These are phyloP conservation scores for Saguinus oedipus DNA, from an alignment of 2,797 vertebrate species.

Conservation along the genomic window DNA sequence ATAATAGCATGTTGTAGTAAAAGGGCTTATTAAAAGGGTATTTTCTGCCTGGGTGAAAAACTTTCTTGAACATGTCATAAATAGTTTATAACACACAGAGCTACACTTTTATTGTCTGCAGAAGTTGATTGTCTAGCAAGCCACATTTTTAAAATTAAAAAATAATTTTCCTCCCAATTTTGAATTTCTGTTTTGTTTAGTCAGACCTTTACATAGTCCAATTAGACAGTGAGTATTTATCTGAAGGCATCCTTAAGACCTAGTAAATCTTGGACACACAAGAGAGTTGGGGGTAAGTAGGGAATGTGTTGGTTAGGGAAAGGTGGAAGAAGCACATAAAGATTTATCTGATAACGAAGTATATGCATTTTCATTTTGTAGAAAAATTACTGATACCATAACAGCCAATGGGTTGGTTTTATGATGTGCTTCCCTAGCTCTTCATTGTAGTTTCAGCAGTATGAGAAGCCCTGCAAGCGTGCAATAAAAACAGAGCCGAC, in stretches of 20 bases:
- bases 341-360: constrained; percentile 76
- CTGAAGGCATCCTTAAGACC: constrained; percentile 37
- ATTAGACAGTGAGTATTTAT: constrained; percentile 74
- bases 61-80: constrained; percentile 85
- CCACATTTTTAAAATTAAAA: constrained; percentile 78
- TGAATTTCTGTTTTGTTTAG: constrained; percentile 75
- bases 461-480: constrained; percentile 78
- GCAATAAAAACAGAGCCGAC: constrained; percentile 80
- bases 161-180: constrained; percentile 55
- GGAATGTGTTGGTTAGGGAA: constrained; percentile 44
- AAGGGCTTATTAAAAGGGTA: constrained; percentile 88
- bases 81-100: constrained; percentile 86
- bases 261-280: neutral
- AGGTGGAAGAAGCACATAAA: constrained; percentile 54
- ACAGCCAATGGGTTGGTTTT: constrained; percentile 80
- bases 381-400: constrained; percentile 80
- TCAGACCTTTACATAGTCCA: constrained; percentile 70
- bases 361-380: constrained; percentile 79
- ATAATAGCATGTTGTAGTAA: constrained; percentile 86
- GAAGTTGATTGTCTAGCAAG: constrained; percentile 84
- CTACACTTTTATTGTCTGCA: constrained; percentile 84
- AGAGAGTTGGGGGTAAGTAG: neutral
- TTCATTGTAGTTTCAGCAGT: constrained; percentile 80
- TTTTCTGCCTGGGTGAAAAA: constrained; percentile 87
- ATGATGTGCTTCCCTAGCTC: constrained; percentile 79